Conservation (phyloP, 2,113 vertebrate species). For the Balaenoptera acutorostrata region DNA sequence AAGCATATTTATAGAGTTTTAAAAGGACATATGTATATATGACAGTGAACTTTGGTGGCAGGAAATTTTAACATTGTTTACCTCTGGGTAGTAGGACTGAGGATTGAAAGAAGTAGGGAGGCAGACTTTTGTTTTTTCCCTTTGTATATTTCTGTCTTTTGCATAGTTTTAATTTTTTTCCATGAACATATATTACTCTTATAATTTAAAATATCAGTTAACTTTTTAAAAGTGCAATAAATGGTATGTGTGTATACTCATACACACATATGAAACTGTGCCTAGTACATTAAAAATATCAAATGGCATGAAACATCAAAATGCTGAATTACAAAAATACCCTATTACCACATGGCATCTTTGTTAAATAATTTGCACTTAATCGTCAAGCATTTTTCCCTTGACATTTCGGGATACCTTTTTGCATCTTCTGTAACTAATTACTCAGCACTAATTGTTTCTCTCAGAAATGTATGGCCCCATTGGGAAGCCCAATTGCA, state of each 20-base stretch:
- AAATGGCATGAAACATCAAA: slow-evolving; percentile 49
- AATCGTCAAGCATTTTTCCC: slow-evolving; percentile 70
- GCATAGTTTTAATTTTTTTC: neutral
- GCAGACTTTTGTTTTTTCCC: neutral
- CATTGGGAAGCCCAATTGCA: slow-evolving; percentile 61
- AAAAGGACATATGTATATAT: neutral
- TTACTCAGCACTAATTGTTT: slow-evolving; percentile 76
- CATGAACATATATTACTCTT: neutral
- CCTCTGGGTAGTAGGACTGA: neutral
- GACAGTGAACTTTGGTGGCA: neutral
- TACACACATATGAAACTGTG: neutral
- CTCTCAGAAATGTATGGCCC: slow-evolving; percentile 70
- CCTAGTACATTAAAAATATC: slow-evolving; percentile 62
- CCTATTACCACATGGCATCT: slow-evolving; percentile 63
- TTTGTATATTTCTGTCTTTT: neutral
- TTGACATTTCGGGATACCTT: slow-evolving; percentile 75
- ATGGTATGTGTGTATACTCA: neutral
- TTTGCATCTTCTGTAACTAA: slow-evolving; percentile 78
- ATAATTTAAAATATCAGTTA: neutral
- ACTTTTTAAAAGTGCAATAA: neutral
- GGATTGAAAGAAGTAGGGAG: neutral
- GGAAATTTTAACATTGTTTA: slow-evolving; percentile 12
- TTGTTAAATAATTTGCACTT: slow-evolving; percentile 74
- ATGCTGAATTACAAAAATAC: slow-evolving; percentile 61
- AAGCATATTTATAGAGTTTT: neutral